Conservation (phyloP, 2,888 invertebrate genomes). For the Himalopsyche tibetana region DNA sequence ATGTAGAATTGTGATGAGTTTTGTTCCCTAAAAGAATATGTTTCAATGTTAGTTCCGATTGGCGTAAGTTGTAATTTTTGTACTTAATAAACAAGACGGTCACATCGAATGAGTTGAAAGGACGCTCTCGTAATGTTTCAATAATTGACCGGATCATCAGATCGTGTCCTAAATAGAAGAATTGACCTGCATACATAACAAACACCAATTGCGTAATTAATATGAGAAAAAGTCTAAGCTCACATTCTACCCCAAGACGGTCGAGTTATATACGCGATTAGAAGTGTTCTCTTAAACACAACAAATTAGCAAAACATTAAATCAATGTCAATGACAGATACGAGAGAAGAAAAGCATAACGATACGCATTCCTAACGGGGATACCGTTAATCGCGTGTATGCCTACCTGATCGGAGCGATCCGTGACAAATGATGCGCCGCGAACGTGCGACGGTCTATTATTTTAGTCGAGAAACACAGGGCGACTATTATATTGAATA, state of each 20-base stretch:
- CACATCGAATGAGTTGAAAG: no score
- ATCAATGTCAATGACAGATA: slow-evolving; percentile 60
- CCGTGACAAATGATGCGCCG: slow-evolving; percentile 17
- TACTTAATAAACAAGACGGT: no score
- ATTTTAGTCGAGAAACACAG: neutral
- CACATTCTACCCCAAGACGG: neutral
- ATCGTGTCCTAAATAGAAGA: slow-evolving; percentile 45
- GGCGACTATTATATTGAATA: neutral
- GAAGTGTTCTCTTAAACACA: slow-evolving; percentile 23
- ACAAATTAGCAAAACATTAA: slow-evolving; percentile 53
- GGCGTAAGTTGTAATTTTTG: no score
- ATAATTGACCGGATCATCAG: no score
- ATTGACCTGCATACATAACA: slow-evolving; percentile 46
- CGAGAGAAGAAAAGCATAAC: slow-evolving; percentile 47
- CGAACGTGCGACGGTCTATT: neutral
- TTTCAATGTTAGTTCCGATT: no score
- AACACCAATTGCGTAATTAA: slow-evolving; percentile 49
- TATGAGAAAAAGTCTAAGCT: slow-evolving; percentile 14
- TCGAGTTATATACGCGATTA: neutral
- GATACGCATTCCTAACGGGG: slow-evolving; percentile 18
- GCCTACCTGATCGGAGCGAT: slow-evolving; percentile 49
- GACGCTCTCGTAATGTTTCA: no score
- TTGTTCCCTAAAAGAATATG: neutral
- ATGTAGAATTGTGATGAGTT: neutral
- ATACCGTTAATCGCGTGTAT: slow-evolving; percentile 55